Conservation (phyloP, 2,113 vertebrate species). For the Cavia aperea region DNA sequence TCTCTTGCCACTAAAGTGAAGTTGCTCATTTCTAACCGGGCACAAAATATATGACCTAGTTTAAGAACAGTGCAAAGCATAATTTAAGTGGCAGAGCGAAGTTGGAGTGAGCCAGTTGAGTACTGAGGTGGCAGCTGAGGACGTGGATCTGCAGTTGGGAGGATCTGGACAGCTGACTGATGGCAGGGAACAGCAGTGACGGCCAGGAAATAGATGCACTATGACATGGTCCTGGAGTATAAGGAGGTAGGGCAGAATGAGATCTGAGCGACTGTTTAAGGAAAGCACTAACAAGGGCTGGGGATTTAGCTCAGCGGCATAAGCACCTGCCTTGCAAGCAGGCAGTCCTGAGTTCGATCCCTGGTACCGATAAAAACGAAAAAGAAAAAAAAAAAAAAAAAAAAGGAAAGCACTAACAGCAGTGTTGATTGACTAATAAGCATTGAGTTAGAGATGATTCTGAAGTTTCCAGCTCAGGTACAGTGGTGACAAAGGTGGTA, state of each 20-base stretch:
- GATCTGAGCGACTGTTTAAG: not conserved
- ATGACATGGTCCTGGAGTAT: not conserved
- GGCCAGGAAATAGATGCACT: not conserved
- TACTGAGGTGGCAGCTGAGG: not conserved
- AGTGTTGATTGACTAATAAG: not conserved
- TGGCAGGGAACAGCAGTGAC: not conserved
- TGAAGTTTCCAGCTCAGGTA: not conserved
- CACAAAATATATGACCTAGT: slow-evolving; percentile 16
- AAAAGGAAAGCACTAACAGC: not conserved
- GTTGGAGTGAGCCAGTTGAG: not conserved
- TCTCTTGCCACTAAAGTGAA: not conserved
- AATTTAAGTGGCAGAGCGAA: slow-evolving; percentile 14
- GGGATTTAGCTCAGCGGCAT: too few relatives aligned
- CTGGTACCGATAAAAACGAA: too few relatives aligned
- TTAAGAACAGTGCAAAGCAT: slow-evolving; percentile 7
- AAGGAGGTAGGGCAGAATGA: not conserved
- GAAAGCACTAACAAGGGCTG: not conserved
- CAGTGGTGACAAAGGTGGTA: not conserved
- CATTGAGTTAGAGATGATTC: not conserved
- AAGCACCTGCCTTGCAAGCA: too few relatives aligned
- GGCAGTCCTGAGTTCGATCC: too few relatives aligned
- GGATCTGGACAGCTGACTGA: not conserved
- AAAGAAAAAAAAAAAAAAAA: too few relatives aligned
- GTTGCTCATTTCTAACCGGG: not conserved
- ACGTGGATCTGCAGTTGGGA: not conserved